Evolutionary conservation across 2,113 vertebrate genomes (phyloP), one percentile per base, ranked within the genome.

Genomic region (Gymnorhina tibicen): DNA sequence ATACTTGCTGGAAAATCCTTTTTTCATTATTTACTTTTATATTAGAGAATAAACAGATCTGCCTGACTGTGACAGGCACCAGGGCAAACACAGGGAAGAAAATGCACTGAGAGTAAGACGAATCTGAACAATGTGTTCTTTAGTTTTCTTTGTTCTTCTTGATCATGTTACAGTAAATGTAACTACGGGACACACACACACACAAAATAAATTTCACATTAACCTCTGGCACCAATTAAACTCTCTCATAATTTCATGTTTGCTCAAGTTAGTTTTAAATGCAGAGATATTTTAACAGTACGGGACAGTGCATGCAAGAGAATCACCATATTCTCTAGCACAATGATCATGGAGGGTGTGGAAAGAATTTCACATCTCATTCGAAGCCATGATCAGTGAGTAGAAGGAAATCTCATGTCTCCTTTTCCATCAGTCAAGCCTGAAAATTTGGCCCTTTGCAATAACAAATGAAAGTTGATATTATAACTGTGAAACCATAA

Each of bases 181-280:
- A 90, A 68, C 56, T 78, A 76, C 69, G 41, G 21, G 15, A 42
- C 42, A 60, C 26, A 53, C 32, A 39, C 46, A 91, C 28, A 91
- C 1, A 33, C 6, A 69, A 87, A 94, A 85, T 55, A 76, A 92
- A 85, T 50, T 91, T 91, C 73, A 87, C 44, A 32, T 91, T 93
- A 94, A 85, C 56, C 56, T 70, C 24, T 74, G 85, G 67, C 73
- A 95, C 49, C 63, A 90, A 76, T 79, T 92, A 90, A 88, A 73
- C 16, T 52, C 52, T 32, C 69, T 85, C 63, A 68, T 46, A 67
- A 85, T 87, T 83, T 81, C 66, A 78, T 81, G 41, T 74, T 82
- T 77, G 49, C 74, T 87, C 41, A 87, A 91, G 76, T 83, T 62
- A 88, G 67, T 60, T 69, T 92, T 74, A 85, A 93, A 91, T 63